phyloP scores from a whole-genome alignment of 2,797 vertebrate genomes.

The Rallus crepitans region DNA sequence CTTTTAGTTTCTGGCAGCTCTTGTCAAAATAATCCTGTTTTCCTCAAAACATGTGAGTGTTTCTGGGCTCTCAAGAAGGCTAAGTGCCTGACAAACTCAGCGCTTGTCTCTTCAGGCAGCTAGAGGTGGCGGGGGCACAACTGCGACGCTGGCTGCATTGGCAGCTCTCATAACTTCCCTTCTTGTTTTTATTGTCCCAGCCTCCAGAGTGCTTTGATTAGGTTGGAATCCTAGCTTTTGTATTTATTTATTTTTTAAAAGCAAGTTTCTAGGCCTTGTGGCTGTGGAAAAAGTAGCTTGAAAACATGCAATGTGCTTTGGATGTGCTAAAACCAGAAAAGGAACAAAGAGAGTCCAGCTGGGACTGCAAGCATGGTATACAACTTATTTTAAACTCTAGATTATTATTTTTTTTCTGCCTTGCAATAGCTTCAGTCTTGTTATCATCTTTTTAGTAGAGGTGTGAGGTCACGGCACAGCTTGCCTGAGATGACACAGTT shows the following conservation, averaged over 20 bases:
- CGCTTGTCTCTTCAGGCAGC: constrained; percentile 16
- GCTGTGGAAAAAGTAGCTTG: constrained; percentile 4
- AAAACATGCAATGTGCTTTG: constrained; percentile 3
- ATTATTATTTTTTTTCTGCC: background rate
- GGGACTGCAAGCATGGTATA: accelerated
- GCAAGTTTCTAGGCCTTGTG: background rate
- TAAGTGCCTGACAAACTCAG: background rate
- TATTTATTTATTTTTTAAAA: background rate
- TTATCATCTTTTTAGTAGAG: background rate
- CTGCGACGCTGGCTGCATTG: background rate
- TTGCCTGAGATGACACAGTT: background rate
- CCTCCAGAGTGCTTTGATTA: constrained; percentile 44
- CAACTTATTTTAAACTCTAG: accelerated
- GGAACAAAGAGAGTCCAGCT: background rate
- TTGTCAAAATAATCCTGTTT: constrained; percentile 53
- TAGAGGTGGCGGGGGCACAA: background rate
- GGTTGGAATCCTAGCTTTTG: background rate
- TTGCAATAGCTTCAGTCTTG: background rate
- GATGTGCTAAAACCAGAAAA: constrained; percentile 17
- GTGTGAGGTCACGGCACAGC: background rate
- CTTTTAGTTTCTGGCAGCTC: constrained; percentile 48
- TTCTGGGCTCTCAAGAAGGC: constrained; percentile 6
- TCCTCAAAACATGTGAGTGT: constrained; percentile 15
- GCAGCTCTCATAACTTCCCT: background rate
- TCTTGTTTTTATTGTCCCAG: constrained; percentile 35